Evolutionary conservation across 2,797 vertebrate species (phyloP), one percentile per base, ranked within the genome.

Genomic region (Myotis findleyi): DNA sequence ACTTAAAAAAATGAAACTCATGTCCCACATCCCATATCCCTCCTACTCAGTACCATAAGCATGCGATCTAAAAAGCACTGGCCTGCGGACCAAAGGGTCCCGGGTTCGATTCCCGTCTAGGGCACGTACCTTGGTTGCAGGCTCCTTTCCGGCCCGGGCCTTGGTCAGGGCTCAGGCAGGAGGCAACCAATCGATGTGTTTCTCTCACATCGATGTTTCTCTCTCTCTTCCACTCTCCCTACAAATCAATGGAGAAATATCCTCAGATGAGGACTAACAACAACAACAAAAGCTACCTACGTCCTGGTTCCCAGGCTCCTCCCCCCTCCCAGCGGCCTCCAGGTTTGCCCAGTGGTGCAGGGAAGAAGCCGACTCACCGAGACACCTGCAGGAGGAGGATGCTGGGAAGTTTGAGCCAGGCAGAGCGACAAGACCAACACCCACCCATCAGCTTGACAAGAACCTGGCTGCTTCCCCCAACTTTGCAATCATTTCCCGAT

Each of bases 401-500:
- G n/a, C 4, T 8, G 12, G 27, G 33, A 3, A 25, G 16, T 44
- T 49, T 38, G 76, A 77, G 84, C 44, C 53, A 17, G n/a, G 21
- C 14, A 6, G 30, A 20, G 59, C 27, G 36, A 25, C 3, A 16
- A 3, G 27, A 66, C 38, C 38, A 38, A 38, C 41, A 44, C 41
- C 1, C 2, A 0, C 17, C 69, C 53, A 11, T 53, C 44, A 9
- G 3, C 59, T 20, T 23, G 6, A 16, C 33, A 1, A 1, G 0
- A 36, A 18, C 8, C 4, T 6, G 12, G n/a, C 2, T n/a, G 17
- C 59, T 69, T 41, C 44, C 0, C 10, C 68, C 5, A 30, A 10
- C 12, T 38, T n/a, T 16, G 6, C 49, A 27, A 10, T 17, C 4
- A 57, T 18, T 30, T 89, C 53, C 47, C n/a, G 5, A 0, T 20